These are phyloP conservation scores for Monochamus alternatus DNA, from an alignment of 2,888 invertebrate genomes.

Conservation along the genomic window DNA sequence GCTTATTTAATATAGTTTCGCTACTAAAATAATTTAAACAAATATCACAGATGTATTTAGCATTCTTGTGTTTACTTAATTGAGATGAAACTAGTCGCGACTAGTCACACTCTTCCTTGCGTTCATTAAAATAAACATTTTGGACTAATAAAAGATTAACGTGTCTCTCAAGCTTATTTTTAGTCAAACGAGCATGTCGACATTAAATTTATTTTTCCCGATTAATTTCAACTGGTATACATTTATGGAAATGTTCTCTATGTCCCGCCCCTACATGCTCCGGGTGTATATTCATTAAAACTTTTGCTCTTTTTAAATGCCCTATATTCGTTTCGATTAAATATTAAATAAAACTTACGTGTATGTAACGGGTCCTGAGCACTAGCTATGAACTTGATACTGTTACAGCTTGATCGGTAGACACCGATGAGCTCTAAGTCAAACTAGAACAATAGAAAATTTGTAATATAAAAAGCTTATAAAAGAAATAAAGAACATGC, in stretches of 20 bases:
- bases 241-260: neutral
- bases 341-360: too few relatives aligned
- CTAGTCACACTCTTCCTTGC: neutral
- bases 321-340: too few relatives aligned
- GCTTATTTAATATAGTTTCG: neutral
- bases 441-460: too few relatives aligned
- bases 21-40: conserved; percentile 2
- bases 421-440: too few relatives aligned
- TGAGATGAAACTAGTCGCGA: neutral
- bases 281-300: too few relatives aligned
- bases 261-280: conserved; percentile 4
- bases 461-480: too few relatives aligned
- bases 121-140: neutral
- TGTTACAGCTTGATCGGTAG: too few relatives aligned
- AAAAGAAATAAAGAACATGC: too few relatives aligned
- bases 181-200: neutral
- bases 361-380: too few relatives aligned
- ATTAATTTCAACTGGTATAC: neutral
- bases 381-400: too few relatives aligned
- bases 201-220: neutral
- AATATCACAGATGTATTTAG: neutral
- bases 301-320: too few relatives aligned
- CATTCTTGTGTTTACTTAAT: neutral
- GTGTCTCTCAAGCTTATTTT: neutral
- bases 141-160: neutral